A percentile compares a stretch with the other conserved stretches of the same genome.
These are phyloP conservation scores for Chaetodon trifasciatus DNA, from an alignment of 2,797 vertebrate species.

Conservation along the genomic window DNA sequence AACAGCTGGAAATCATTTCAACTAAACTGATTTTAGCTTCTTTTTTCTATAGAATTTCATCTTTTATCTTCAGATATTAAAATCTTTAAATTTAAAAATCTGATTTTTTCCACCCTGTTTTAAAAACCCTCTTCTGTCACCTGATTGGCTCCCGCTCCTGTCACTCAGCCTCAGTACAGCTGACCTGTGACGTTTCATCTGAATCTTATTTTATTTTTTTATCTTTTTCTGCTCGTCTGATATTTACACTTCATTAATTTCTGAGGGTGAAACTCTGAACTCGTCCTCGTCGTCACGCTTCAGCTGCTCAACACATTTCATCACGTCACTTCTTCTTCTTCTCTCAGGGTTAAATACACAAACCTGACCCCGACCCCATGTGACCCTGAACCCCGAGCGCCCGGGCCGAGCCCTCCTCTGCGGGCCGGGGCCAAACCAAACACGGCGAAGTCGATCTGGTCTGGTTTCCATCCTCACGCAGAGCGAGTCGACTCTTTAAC, in stretches of 20 bases:
- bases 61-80: no score
- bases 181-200: no score
- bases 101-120: no score
- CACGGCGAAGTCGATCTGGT: constrained; percentile 6
- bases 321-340: constrained; percentile 21
- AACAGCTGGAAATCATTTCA: no score
- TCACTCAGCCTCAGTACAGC: no score
- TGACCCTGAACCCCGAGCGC: background rate
- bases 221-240: accelerated
- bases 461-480: constrained; percentile 52
- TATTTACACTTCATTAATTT: background rate
- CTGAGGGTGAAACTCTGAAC: background rate
- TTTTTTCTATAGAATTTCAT: no score
- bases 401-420: background rate
- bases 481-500: constrained; percentile 33
- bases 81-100: no score
- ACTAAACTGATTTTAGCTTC: no score
- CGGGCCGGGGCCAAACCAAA: constrained; percentile 51
- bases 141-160: no score
- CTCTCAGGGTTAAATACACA: constrained; percentile 45
- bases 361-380: constrained; percentile 35
- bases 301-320: background rate
- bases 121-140: no score
- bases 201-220: no score
- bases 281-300: background rate